Evolutionary conservation across 2,888 invertebrate genomes (phyloP).

Genomic region (Pristionchus japonicus): DNA sequence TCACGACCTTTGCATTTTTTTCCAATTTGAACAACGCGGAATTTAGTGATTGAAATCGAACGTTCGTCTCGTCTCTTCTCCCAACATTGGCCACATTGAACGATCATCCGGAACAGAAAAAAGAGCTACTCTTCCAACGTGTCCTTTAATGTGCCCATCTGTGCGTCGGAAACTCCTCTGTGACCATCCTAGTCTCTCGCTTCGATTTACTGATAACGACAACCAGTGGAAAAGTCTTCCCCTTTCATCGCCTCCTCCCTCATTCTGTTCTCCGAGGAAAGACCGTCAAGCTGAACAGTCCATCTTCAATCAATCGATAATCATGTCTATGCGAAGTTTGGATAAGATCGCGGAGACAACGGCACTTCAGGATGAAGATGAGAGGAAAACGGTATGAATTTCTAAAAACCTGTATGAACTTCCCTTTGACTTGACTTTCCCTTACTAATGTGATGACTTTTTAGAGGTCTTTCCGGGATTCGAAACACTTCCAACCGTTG

Average conservation of each 20-base stretch:
- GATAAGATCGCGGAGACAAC: not conserved
- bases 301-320: not conserved
- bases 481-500: slow-evolving; percentile 41
- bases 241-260: not conserved
- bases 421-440: too few species aligned
- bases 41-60: too few species aligned
- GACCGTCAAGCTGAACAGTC: not conserved
- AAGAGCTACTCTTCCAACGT: not conserved
- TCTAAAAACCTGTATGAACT: too few species aligned
- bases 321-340: not conserved
- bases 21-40: too few species aligned
- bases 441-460: too few species aligned
- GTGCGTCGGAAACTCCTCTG: not conserved
- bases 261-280: not conserved
- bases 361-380: not conserved
- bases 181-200: not conserved
- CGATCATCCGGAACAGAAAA: too few species aligned
- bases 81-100: too few species aligned
- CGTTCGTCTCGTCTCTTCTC: too few species aligned
- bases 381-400: not conserved
- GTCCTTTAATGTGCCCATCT: not conserved
- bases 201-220: not conserved
- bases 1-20: too few species aligned
- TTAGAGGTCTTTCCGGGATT: not conserved
- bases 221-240: not conserved